Evolutionary conservation across 2,113 vertebrate genomes (phyloP), one percentile per base, ranked within the genome.

Genomic region (Pitta sordida): DNA sequence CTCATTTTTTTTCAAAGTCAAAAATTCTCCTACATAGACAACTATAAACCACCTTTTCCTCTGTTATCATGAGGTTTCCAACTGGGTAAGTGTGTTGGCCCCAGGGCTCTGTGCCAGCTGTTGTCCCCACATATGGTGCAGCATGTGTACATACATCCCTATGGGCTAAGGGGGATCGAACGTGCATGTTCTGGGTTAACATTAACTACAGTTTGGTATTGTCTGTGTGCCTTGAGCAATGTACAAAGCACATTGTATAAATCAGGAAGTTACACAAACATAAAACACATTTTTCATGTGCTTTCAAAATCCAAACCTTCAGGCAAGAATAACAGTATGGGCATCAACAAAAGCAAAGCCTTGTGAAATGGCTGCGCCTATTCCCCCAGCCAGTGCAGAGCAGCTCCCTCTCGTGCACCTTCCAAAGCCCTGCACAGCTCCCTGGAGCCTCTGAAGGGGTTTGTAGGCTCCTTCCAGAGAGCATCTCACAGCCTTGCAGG

Each of bases 201-300:
- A 17, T 63, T 95, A 91, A 90, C 82, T 56, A 91, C 93, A 70
- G 59, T 9, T 65, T 29, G n/a, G 55, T 26, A 49, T 30, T 77
- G 81, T 68, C 76, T 74, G 55, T 88, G 79, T 64, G 96, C 95
- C 96, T 67, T 41, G 18, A 95, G 96, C 93, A 83, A 88, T 6
- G 44, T 30, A 77, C 8, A 39, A 77, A 94, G 71, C 63, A 77
- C 44, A 27, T 1, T 34, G 79, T 67, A 93, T 59, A 94, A 89
- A 95, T 74, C 82, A 91, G 82, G 52, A 95, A 91, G 56, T 93
- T 56, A 87, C 69, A 91, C 74, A 88, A 85, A 92, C 8, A 1
- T 67, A 74, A 95, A 95, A 67, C 81, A 83, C 74, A 91, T 91
- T 94, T 90, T 75, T 89, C 85, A 73, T 17, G 26, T 83, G 55